A percentile compares a stretch with the other conserved stretches of the same genome.
Conservation (phyloP, 2,888 invertebrate species). For the Noctua pronuba region DNA sequence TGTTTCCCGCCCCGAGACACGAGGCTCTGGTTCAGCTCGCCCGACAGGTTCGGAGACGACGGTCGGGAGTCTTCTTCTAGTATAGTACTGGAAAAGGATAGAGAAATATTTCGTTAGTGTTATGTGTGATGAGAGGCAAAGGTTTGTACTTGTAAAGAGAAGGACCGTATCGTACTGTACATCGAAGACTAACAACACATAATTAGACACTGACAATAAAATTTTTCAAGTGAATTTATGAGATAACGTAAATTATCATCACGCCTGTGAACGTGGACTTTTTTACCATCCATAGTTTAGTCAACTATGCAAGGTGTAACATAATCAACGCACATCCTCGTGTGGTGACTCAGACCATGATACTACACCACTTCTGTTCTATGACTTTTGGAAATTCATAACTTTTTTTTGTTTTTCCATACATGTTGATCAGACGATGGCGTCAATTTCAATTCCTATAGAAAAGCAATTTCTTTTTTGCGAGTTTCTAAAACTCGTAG, state of each 20-base stretch:
- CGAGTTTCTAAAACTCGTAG: not conserved
- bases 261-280: not conserved
- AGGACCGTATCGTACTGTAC: not conserved
- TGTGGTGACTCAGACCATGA: not conserved
- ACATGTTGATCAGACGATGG: not conserved
- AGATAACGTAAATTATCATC: not conserved
- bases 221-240: not conserved
- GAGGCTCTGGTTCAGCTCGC: constrained; percentile 74
- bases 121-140: not conserved
- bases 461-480: not conserved
- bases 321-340: too few relatives aligned
- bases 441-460: not conserved
- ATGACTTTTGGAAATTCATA: not conserved
- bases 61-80: constrained; percentile 75
- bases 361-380: not conserved
- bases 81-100: constrained; percentile 63
- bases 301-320: not conserved
- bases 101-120: not conserved
- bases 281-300: not conserved
- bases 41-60: constrained; percentile 71
- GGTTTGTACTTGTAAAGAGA: not conserved
- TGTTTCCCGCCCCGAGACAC: constrained; percentile 84
- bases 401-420: not conserved
- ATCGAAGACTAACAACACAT: not conserved
- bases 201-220: not conserved